Conservation (phyloP, 2,113 vertebrate genomes). For the Neofelis nebulosa region DNA sequence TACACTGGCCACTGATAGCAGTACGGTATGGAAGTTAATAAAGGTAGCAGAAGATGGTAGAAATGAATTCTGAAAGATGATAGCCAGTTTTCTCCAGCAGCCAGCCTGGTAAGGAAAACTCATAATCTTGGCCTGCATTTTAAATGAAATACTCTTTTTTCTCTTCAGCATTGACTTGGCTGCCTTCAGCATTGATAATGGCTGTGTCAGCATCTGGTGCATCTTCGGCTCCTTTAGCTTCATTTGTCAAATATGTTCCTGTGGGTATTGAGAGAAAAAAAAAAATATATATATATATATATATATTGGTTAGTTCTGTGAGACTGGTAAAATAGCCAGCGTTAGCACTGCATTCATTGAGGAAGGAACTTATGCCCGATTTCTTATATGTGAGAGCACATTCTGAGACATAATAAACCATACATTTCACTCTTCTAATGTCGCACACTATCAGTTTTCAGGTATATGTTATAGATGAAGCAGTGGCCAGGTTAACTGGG, state of each 20-base stretch:
- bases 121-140: constrained; percentile 87
- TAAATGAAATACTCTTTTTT: constrained; percentile 99
- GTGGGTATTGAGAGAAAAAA: constrained; percentile 76
- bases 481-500: not conserved
- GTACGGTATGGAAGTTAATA: constrained; percentile 84
- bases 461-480: not conserved
- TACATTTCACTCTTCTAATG: not conserved
- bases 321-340: not conserved
- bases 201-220: constrained; percentile 98
- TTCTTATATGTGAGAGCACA: not conserved
- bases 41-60: constrained; percentile 86
- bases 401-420: not conserved
- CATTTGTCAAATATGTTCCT: constrained; percentile 99
- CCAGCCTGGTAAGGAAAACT: constrained; percentile 88
- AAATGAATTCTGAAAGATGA: constrained; percentile 87
- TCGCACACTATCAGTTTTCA: not conserved
- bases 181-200: constrained; percentile 99
- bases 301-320: constrained; percentile 48
- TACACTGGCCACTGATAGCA: constrained; percentile 89
- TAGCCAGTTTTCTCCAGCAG: constrained; percentile 91
- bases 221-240: constrained; percentile 99
- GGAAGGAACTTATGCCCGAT: not conserved
- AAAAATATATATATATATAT: not conserved
- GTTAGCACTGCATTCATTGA: not conserved
- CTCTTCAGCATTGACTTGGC: constrained; percentile 98